Evolutionary conservation across 2,113 vertebrate genomes (phyloP), one percentile per base, ranked within the genome.

Genomic region (Lota lota): DNA sequence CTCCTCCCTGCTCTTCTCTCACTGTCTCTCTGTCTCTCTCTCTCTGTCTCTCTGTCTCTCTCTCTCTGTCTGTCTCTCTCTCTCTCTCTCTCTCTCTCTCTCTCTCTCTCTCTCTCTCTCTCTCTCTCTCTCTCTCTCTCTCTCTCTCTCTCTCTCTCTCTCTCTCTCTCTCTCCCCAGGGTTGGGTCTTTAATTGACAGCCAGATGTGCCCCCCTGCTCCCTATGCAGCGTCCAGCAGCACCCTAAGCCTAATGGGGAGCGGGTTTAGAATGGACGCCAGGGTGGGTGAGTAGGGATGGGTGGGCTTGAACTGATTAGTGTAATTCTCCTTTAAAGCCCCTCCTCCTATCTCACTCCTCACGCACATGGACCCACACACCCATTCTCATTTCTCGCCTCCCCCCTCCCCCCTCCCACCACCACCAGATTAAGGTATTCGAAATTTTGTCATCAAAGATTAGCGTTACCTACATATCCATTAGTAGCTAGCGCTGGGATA

Each of bases 161-260:
- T n/a, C n/a, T n/a, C n/a, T n/a, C n/a, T n/a, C n/a, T n/a, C n/a
- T n/a, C n/a, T n/a, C n/a, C n/a, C 40, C 16, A 54, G 63, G 59
- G 50, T 69, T 59, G 60, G 87, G 90, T 91, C 88, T 91, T 86
- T 88, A 47, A 93, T 92, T 93, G 92, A 93, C 91, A 93, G 93
- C 91, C 93, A 94, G 93, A 95, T 94, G 92, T 92, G 93, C 89
- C 89, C 87, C 90, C 93, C 92, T 92, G 85, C 91, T 93, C 90
- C 92, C 92, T 47, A 89, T 93, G 76, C 88, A 79, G 70, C 92
- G 92, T 92, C 91, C 93, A 92, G 91, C 92, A 92, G 90, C 93
- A 93, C 90, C 93, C 93, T 94, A 95, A 95, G 94, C 94, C 93
- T 94, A 95, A 95, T 94, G 93, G 94, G 93, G 93, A 94, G n/a